phyloP scores from a whole-genome alignment of 2,113 vertebrate genomes.

The Orcinus orca region DNA sequence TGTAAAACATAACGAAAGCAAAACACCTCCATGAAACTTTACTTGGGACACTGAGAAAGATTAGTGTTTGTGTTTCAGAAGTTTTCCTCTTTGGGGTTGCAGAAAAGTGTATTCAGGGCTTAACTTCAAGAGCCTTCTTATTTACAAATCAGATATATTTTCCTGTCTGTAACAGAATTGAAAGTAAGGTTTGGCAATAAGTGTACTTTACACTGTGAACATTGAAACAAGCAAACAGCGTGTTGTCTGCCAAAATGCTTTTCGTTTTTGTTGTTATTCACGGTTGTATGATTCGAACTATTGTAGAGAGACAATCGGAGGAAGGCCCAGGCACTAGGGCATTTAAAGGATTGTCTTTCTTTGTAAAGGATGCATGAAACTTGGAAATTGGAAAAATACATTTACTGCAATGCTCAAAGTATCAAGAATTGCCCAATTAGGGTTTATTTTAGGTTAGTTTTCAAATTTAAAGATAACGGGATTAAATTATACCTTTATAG shows the following conservation, averaged over 20 bases:
- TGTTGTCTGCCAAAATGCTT: not conserved
- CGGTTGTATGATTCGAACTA: not conserved
- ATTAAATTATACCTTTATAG: conserved; percentile 14
- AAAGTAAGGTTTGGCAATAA: conserved; percentile 15
- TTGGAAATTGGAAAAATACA: not conserved
- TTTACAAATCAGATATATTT: not conserved
- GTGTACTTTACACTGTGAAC: not conserved
- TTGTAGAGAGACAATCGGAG: not conserved
- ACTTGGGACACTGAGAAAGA: conserved; percentile 6
- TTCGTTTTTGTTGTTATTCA: not conserved
- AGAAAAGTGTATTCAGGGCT: not conserved
- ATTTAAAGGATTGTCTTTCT: conserved; percentile 31
- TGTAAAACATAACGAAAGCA: conserved; percentile 11
- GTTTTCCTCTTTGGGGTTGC: not conserved
- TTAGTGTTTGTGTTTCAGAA: conserved; percentile 44
- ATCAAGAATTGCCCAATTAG: not conserved
- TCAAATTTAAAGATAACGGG: not conserved
- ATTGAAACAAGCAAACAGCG: not conserved
- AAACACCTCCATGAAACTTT: not conserved
- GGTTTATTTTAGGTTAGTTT: not conserved
- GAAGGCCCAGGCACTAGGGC: not conserved
- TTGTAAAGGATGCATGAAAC: not conserved
- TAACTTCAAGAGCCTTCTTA: not conserved
- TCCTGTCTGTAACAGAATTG: conserved; percentile 5
- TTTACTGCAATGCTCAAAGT: not conserved